A percentile compares a stretch with the other conserved stretches of the same genome.
These are phyloP conservation scores for Amblyopsis hoosieri DNA, from an alignment of 2,797 vertebrate genomes.

Conservation along the genomic window DNA sequence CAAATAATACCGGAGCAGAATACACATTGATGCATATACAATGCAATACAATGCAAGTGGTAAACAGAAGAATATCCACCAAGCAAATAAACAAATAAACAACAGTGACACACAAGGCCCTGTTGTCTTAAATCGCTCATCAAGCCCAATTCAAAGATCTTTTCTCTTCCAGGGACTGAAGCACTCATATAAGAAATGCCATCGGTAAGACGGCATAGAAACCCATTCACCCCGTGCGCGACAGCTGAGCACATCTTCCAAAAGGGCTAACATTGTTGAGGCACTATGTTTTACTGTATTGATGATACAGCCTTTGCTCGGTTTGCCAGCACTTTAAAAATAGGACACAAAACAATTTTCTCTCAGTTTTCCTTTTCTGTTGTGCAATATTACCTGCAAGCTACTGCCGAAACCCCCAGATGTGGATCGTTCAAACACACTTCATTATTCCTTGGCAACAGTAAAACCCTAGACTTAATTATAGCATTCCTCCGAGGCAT, in stretches of 20 bases:
- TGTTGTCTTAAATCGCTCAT: conserved; percentile 55
- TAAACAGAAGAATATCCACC: conserved; percentile 30
- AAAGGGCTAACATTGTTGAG: conserved; percentile 39
- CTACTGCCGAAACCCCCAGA: conserved; percentile 21
- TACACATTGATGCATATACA: conserved; percentile 6
- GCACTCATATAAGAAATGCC: conserved; percentile 52
- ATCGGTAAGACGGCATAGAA: conserved; percentile 43
- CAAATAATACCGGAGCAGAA: conserved; percentile 34
- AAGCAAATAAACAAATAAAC: conserved; percentile 43
- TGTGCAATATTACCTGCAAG: conserved; percentile 16
- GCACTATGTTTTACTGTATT: conserved; percentile 37
- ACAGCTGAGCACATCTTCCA: conserved; percentile 33
- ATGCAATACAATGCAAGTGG: background rate
- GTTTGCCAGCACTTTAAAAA: conserved; percentile 38
- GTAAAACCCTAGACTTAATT: conserved; percentile 15
- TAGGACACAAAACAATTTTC: conserved; percentile 45
- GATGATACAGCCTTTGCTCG: conserved; percentile 37
- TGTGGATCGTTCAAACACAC: conserved; percentile 38
- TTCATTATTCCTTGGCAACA: conserved; percentile 41
- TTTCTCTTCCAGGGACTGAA: conserved; percentile 44
- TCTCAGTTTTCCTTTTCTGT: conserved; percentile 25
- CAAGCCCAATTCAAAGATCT: conserved; percentile 52
- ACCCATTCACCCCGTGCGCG: conserved; percentile 29
- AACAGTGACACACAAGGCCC: conserved; percentile 60
- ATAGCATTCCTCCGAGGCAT: conserved; percentile 32